These are phyloP conservation scores for Spodoptera littoralis DNA, from an alignment of 2,888 invertebrate species.

Conservation along the genomic window DNA sequence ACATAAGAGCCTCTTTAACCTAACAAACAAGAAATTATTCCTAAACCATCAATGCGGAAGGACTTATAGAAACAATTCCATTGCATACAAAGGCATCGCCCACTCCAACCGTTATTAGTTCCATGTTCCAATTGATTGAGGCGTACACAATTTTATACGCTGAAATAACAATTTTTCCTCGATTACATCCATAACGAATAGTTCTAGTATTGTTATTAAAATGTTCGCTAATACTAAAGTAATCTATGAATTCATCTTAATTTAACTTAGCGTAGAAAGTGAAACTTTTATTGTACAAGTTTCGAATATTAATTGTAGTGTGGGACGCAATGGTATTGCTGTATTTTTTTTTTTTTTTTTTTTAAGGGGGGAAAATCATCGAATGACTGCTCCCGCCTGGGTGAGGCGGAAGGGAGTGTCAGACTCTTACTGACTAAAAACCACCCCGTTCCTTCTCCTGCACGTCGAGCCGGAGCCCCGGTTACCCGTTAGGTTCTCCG, in stretches of 20 bases:
- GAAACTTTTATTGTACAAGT: constrained; percentile 75
- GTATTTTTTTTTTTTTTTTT: too few relatives aligned
- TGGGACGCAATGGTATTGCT: constrained; percentile 56
- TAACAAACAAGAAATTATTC: constrained; percentile 8
- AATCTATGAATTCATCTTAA: constrained; percentile 50
- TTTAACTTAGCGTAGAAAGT: constrained; percentile 70
- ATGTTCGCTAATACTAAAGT: constrained; percentile 12
- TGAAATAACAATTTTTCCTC: constrained; percentile 6
- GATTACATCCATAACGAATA: constrained; percentile 2
- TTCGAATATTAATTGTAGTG: constrained; percentile 73
- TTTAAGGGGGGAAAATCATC: too few relatives aligned
- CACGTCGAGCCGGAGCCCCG: too few relatives aligned
- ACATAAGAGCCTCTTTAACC: not conserved
- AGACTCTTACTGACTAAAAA: too few relatives aligned
- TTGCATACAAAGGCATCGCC: constrained; percentile 16
- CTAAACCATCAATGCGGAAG: constrained; percentile 28
- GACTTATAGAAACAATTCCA: constrained; percentile 6
- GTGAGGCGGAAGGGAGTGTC: too few relatives aligned
- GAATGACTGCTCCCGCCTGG: too few relatives aligned
- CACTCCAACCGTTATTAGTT: constrained; percentile 19
- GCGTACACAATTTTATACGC: constrained; percentile 12
- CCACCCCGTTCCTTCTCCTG: too few relatives aligned
- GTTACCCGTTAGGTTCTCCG: too few relatives aligned
- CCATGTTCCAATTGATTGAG: constrained; percentile 27
- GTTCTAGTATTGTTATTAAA: constrained; percentile 30